Percentiles rank a stretch among this genome's conserved stretches.
phyloP scores from a whole-genome alignment of 2,797 vertebrate species.

The Catostomus latipinnis region DNA sequence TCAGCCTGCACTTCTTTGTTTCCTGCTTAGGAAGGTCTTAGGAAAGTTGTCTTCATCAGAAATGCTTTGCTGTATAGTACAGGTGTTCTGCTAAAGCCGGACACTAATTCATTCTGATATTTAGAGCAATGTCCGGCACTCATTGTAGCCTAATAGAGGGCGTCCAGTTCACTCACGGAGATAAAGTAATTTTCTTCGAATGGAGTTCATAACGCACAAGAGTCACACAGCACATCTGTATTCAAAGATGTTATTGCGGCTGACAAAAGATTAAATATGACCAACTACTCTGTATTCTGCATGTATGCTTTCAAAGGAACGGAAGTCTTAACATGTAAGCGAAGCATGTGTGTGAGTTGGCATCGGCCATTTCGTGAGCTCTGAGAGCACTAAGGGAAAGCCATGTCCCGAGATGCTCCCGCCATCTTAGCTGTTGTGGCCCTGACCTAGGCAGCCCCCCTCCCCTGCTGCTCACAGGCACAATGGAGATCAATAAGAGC shows the following conservation, averaged over 20 bases:
- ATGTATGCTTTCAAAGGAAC: slow-evolving; percentile 26
- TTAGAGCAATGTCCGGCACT: slow-evolving; percentile 11
- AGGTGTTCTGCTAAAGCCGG: slow-evolving; percentile 35
- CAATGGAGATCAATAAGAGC: slow-evolving; percentile 76
- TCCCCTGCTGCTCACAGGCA: slow-evolving; percentile 46
- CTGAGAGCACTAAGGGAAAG: slow-evolving; percentile 72
- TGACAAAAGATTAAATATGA: slow-evolving; percentile 51
- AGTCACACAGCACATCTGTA: slow-evolving; percentile 38
- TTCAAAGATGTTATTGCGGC: slow-evolving; percentile 46
- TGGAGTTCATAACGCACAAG: slow-evolving; percentile 12
- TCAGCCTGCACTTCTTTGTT: slow-evolving; percentile 36
- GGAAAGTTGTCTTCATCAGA: slow-evolving; percentile 13
- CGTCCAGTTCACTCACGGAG: slow-evolving; percentile 1
- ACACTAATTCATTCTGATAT: slow-evolving; percentile 37
- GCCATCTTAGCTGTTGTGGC: slow-evolving; percentile 80
- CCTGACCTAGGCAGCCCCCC: slow-evolving; percentile 70
- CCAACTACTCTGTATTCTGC: slow-evolving; percentile 38
- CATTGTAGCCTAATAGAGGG: slow-evolving; percentile 40
- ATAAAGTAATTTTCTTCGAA: slow-evolving; percentile 26
- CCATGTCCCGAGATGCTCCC: slow-evolving; percentile 77
- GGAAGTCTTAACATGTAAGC: slow-evolving; percentile 27
- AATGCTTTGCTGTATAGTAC: slow-evolving; percentile 11
- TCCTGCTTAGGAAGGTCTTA: slow-evolving; percentile 19
- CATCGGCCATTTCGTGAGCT: slow-evolving; percentile 72
- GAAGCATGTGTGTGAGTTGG: slow-evolving; percentile 57